These are phyloP conservation scores for Saccostrea glomerata DNA, from an alignment of 1,140 invertebrate genomes.

Conservation along the genomic window DNA sequence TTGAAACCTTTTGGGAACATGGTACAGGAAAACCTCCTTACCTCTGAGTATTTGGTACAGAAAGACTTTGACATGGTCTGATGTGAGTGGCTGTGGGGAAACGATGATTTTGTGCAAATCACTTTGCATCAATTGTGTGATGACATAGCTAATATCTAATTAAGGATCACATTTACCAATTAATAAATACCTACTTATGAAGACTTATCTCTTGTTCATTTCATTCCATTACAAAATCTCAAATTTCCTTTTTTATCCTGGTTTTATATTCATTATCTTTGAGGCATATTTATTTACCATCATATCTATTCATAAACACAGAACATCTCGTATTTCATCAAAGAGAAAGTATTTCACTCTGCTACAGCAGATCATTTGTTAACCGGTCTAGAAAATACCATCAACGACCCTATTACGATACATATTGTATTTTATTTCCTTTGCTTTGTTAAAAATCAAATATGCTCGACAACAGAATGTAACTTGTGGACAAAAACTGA, in stretches of 20 bases:
- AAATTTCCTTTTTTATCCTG: too few relatives aligned
- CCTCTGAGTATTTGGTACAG: constrained; percentile 99
- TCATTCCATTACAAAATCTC: too few relatives aligned
- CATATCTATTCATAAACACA: too few relatives aligned
- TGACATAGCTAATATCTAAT: constrained; percentile 91
- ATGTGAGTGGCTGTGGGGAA: constrained; percentile 97
- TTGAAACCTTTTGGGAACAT: background rate
- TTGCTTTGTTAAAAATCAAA: background rate
- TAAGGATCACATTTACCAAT: constrained; percentile 54
- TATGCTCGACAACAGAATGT: background rate
- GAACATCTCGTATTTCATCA: too few relatives aligned
- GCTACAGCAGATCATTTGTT: too few relatives aligned
- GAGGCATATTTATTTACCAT: too few relatives aligned
- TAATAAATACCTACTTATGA: too few relatives aligned
- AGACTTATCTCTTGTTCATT: too few relatives aligned
- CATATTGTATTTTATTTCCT: constrained; percentile 7
- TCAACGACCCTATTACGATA: too few relatives aligned
- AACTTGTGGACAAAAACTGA: background rate
- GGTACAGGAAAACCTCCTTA: constrained; percentile 80
- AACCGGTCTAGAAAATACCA: too few relatives aligned
- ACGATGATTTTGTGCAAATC: constrained; percentile 99
- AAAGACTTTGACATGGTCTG: constrained; percentile 99
- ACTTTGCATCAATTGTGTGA: constrained; percentile 99
- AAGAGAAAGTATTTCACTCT: too few relatives aligned
- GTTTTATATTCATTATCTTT: too few relatives aligned